Percentiles rank a stretch among this genome's conserved stretches.
Evolutionary conservation across 2,113 vertebrate genomes (phyloP).

Genomic region (Tragelaphus imberbis): DNA sequence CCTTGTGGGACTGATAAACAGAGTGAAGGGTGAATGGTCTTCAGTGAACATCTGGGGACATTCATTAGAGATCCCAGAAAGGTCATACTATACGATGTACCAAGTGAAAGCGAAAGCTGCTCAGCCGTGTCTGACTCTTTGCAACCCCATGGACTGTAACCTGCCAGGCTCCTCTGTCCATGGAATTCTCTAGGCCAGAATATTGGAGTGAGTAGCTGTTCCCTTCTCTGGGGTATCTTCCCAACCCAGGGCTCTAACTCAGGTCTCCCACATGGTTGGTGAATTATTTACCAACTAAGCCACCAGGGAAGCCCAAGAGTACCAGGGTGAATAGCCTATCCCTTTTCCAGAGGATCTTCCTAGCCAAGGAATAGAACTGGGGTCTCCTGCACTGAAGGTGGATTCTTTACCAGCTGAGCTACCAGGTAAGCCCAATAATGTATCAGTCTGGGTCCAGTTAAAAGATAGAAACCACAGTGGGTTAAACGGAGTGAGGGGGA

Average conservation of each 20-base stretch:
- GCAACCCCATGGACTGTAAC: neutral
- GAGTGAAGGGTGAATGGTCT: neutral
- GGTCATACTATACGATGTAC: neutral
- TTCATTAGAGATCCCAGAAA: neutral
- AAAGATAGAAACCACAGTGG: neutral
- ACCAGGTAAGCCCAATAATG: neutral
- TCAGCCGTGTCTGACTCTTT: no score
- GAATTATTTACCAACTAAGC: neutral
- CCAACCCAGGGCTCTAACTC: neutral
- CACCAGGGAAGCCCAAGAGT: neutral
- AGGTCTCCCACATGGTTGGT: neutral
- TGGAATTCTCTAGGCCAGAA: neutral
- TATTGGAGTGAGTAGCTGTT: neutral
- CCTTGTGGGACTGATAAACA: neutral
- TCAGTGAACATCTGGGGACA: neutral
- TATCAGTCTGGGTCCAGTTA: neutral
- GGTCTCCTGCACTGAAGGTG: neutral
- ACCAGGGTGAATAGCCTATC: neutral
- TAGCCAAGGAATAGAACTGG: neutral
- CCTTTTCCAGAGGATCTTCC: neutral
- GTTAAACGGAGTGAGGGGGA: neutral
- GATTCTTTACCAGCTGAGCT: neutral
- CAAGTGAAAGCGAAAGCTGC: no score
- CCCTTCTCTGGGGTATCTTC: neutral
- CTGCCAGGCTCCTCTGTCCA: neutral